Conservation (phyloP, 2,113 vertebrate species). For the Salvelinus fontinalis region DNA sequence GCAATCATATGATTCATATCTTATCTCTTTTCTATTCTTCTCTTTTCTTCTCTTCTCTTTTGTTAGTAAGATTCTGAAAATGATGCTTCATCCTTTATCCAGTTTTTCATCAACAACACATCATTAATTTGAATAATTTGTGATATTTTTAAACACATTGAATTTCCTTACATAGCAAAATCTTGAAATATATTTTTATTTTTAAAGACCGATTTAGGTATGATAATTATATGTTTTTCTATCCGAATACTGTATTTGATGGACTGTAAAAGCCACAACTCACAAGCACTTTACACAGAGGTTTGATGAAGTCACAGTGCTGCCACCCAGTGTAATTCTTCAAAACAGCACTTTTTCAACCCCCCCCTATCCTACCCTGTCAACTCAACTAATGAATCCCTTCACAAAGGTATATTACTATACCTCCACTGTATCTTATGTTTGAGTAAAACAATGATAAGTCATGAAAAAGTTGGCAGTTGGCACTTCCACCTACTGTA, state of each 20-base stretch:
- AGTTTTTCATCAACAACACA: not conserved
- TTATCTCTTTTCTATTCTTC: too few species aligned
- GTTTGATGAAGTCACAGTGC: slow-evolving; percentile 72
- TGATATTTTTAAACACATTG: too few species aligned
- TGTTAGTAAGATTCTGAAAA: too few species aligned
- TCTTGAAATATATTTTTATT: too few species aligned
- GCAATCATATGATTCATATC: not conserved
- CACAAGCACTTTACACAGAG: not conserved
- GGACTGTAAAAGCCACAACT: not conserved
- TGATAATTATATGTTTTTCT: too few species aligned
- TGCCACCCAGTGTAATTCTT: slow-evolving; percentile 85
- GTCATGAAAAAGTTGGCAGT: not conserved
- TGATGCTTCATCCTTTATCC: not conserved
- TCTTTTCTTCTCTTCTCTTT: not conserved
- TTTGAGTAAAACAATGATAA: not conserved
- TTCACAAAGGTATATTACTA: slow-evolving; percentile 1
- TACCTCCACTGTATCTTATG: not conserved
- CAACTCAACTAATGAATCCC: not conserved
- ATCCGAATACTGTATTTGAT: too few species aligned
- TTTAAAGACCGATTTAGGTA: too few species aligned
- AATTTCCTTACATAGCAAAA: too few species aligned
- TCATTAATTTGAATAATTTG: too few species aligned
- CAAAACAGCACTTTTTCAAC: slow-evolving; percentile 41
- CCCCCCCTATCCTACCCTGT: not conserved
- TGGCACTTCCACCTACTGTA: slow-evolving; percentile 29